Evolutionary conservation across 2,113 vertebrate genomes (phyloP).

Genomic region (Dissostichus mawsoni): DNA sequence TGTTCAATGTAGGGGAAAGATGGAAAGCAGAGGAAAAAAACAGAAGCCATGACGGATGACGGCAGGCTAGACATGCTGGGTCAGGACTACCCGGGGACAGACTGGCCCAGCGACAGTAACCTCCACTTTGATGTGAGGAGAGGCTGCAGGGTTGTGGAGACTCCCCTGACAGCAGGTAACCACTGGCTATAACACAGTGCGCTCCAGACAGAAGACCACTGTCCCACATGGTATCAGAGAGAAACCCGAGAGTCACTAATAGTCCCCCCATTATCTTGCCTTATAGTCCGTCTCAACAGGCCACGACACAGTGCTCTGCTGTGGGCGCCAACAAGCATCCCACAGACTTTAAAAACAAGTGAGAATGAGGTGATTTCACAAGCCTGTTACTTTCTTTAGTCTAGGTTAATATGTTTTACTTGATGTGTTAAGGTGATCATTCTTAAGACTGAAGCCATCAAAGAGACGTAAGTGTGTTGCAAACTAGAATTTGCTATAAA

Average conservation of each 20-base stretch:
- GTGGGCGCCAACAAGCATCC: constrained; percentile 21
- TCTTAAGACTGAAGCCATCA: constrained; percentile 30
- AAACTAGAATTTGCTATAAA: too few species aligned
- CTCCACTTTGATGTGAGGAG: constrained; percentile 73
- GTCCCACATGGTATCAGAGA: constrained; percentile 21
- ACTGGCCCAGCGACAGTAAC: constrained; percentile 33
- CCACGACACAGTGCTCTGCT: constrained; percentile 5
- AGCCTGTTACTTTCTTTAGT: constrained; percentile 41
- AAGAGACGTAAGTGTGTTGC: background rate
- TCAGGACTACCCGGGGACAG: constrained; percentile 32
- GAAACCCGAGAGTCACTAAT: constrained; percentile 66
- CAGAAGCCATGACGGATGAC: constrained; percentile 4
- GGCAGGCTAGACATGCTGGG: background rate
- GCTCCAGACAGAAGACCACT: constrained; percentile 44
- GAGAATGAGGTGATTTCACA: constrained; percentile 64
- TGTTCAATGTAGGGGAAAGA: background rate
- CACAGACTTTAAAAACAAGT: constrained; percentile 61
- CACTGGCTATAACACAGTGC: constrained; percentile 40
- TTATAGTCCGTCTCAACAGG: background rate
- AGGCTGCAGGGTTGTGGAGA: constrained; percentile 55
- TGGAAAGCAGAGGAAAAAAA: constrained; percentile 10
- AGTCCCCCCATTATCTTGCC: constrained; percentile 31
- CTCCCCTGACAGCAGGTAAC: constrained; percentile 66
- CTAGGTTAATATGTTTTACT: constrained; percentile 24
- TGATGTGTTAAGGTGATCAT: constrained; percentile 9